Percentiles rank a stretch among this genome's conserved stretches.
phyloP scores from a whole-genome alignment of 92 coral and sea anemone species.

The Blastomussa wellsi region DNA sequence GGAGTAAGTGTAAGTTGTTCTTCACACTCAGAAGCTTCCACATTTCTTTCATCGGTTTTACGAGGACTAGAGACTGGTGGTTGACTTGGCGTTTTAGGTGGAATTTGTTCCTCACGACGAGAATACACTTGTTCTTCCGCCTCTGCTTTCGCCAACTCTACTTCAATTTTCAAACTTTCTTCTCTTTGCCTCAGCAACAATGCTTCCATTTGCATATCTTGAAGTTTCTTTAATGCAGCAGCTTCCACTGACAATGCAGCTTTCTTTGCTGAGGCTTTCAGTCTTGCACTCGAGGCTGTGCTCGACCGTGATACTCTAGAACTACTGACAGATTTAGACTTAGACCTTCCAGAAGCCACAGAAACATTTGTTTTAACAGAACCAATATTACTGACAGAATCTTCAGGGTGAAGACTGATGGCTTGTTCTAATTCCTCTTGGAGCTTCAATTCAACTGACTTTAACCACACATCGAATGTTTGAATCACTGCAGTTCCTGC shows the following conservation, averaged over 20 bases:
- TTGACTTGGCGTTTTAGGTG: neutral
- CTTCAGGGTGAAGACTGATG: conserved; percentile 24
- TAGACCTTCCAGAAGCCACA: conserved; percentile 1
- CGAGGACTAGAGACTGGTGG: neutral
- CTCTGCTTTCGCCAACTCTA: conserved; percentile 31
- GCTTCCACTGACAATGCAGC: conserved; percentile 34
- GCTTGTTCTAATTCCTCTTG: conserved; percentile 22
- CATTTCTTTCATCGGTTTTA: conserved; percentile 6
- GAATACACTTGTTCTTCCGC: conserved; percentile 15
- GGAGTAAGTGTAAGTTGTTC: conserved; percentile 18
- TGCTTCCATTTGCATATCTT: conserved; percentile 23
- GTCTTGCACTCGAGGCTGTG: conserved; percentile 26
- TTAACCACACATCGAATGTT: conserved; percentile 6
- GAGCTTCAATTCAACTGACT: conserved; percentile 15
- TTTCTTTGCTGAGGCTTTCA: conserved; percentile 32
- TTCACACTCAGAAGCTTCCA: conserved; percentile 3
- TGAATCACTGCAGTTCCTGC: conserved; percentile 1
- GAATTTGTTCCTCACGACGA: neutral
- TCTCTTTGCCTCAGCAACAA: conserved; percentile 24
- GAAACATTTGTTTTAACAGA: conserved; percentile 1
- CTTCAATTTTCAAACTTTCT: conserved; percentile 16
- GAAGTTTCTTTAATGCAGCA: conserved; percentile 26
- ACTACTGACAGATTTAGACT: conserved; percentile 22
- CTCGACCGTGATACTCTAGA: conserved; percentile 24
- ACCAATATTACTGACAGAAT: conserved; percentile 25